Conservation (phyloP, 2,797 vertebrate genomes). For the Galagoides demidoff region DNA sequence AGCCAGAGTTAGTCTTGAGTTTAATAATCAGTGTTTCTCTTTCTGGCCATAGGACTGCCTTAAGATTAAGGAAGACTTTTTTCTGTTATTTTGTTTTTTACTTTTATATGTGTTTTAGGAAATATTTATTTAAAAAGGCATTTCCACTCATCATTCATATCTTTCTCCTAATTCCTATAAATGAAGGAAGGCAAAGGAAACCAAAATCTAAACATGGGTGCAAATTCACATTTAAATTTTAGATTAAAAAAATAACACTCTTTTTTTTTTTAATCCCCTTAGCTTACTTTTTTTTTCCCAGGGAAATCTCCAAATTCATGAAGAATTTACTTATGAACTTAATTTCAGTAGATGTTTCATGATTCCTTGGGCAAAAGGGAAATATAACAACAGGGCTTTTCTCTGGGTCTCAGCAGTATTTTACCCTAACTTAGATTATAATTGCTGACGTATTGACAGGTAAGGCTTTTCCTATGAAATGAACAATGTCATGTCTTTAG, state of each 20-base stretch:
- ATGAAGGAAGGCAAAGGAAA: conserved; percentile 30
- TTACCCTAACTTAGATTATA: not conserved
- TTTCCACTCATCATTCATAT: not conserved
- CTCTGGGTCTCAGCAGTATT: not conserved
- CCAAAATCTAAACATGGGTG: not conserved
- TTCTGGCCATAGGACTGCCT: not conserved
- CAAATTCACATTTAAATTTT: not conserved
- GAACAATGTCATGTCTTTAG: not conserved
- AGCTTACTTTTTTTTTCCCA: not conserved
- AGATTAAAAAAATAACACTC: not conserved
- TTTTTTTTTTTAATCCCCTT: not conserved
- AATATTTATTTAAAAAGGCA: not conserved
- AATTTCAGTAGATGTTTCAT: not conserved
- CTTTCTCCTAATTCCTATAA: not conserved
- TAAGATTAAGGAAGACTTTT: not conserved
- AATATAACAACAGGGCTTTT: not conserved
- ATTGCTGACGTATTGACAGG: not conserved
- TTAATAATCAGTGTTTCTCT: not conserved
- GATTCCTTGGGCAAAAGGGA: not conserved
- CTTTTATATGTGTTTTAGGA: not conserved
- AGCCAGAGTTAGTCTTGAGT: not conserved
- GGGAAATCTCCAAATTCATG: not conserved
- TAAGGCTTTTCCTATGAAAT: not conserved
- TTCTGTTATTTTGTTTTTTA: not conserved
- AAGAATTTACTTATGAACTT: not conserved